Base-by-base conservation (phyloP, 1,140 invertebrate genomes). In the Sitophilus oryzae region DNA sequence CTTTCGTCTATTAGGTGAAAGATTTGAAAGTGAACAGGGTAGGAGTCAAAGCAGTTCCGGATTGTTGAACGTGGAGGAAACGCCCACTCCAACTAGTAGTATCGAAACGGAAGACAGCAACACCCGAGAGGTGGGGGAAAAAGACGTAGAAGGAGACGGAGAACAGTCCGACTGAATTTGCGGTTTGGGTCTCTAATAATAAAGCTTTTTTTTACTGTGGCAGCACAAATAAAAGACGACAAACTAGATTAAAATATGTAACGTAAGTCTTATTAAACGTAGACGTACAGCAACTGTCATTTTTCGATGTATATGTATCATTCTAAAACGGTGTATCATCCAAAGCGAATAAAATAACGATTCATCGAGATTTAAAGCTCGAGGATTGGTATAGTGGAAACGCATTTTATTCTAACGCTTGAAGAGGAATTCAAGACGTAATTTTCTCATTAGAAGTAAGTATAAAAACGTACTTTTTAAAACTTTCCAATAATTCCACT, bases 91-190 rank as follows among this genome's bases (percentile, higher is more conserved):
- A 6, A 79, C 79, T 1, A 80, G 78, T 56, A 81, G 78, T 59
- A 77, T 79, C 25, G 78, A 79, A 61, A 80, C 79, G 0, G 78
- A 80, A 46, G 79, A 80, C 30, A 79, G 77, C 35, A 76, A 75
- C 47, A 73, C 73, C 18, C 61, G 70, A 8, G 77, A 80, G 47
- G 76, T 79, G 18, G 74, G 74, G 22, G 78, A 80, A 52, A 71
- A 74, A 37, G 78, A 74, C 46, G 76, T 76, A 11, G 79, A 81
- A 55, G 79, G 76, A 43, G 79, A 81, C 56, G 77, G 75, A 51
- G 79, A 81, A 62, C 79, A 77, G 47, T 80, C 78, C 59, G 79
- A 81, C 62, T 74, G 67, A 71, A 66, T 58, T 56, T 25, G 55
- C 60, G 62, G 59, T 57, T 56, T 60, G 60, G 64, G 66, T 62